Conservation (phyloP, 30 jellyfish, hydroid and myxozoan genomes). For the Turritopsis dohrnii region DNA sequence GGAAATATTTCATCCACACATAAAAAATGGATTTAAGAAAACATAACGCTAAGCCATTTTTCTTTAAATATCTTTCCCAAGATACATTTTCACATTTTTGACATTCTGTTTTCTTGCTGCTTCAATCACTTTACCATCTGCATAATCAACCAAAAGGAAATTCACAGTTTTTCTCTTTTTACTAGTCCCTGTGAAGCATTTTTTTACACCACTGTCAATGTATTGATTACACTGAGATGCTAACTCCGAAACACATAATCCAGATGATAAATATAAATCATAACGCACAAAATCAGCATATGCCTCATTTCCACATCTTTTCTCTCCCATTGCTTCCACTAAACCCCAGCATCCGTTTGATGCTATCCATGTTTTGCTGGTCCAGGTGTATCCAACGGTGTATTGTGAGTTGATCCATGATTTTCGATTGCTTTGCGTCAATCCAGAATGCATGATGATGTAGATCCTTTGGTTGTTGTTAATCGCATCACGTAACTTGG, state of each 20-base stretch:
- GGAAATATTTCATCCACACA: too few relatives aligned
- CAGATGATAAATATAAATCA: constrained; percentile 56
- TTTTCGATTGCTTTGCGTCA: constrained; percentile 6
- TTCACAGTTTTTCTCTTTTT: constrained; percentile 42
- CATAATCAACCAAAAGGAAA: constrained; percentile 61
- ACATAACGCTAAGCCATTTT: too few relatives aligned
- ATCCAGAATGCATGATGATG: constrained; percentile 44
- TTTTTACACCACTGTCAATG: constrained; percentile 23
- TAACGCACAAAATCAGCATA: constrained; percentile 41
- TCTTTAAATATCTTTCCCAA: background rate
- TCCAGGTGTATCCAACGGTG: constrained; percentile 78
- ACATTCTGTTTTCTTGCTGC: constrained; percentile 54
- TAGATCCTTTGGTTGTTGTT: constrained; percentile 46
- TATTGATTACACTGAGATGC: constrained; percentile 43
- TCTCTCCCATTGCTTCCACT: constrained; percentile 41
- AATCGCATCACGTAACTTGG: constrained; percentile 51
- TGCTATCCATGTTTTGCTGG: constrained; percentile 33
- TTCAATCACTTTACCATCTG: constrained; percentile 37
- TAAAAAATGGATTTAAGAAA: too few relatives aligned
- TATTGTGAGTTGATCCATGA: constrained; percentile 28
- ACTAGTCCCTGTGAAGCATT: constrained; percentile 40
- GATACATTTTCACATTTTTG: constrained; percentile 32
- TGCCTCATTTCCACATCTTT: constrained; percentile 51
- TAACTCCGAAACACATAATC: constrained; percentile 59
- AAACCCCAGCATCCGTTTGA: constrained; percentile 32